Conservation (phyloP, 2,113 vertebrate genomes). For the Casuarius casuarius region DNA sequence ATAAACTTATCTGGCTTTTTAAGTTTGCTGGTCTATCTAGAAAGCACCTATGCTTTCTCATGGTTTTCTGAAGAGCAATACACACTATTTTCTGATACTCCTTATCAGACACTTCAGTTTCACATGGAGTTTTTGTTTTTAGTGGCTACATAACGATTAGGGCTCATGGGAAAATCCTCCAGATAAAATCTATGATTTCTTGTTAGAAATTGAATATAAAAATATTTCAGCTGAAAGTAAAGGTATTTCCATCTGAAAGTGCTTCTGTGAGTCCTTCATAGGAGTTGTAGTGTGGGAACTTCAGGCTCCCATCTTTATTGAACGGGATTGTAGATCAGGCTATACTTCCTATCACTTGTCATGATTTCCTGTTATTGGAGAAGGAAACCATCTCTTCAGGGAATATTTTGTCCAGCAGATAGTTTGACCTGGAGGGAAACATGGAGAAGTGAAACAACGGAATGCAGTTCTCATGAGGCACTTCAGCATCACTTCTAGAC, state of each 20-base stretch:
- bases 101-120: background rate
- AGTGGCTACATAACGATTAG: background rate
- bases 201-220: background rate
- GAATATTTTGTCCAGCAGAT: background rate
- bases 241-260: background rate
- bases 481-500: background rate
- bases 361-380: background rate
- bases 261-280: background rate
- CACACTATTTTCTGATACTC: background rate
- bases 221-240: background rate
- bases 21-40: background rate
- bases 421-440: background rate
- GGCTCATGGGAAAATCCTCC: background rate
- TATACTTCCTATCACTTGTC: background rate
- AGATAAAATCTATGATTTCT: background rate
- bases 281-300: background rate
- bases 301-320: background rate
- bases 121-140: background rate
- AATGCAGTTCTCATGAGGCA: background rate
- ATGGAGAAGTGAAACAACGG: background rate
- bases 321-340: background rate
- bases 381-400: background rate
- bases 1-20: background rate
- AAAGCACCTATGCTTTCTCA: background rate
- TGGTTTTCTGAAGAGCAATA: background rate